Percentiles rank a stretch among this genome's conserved stretches.
Evolutionary conservation across 2,113 vertebrate genomes (phyloP).

Genomic region (Syrmaticus mikado): DNA sequence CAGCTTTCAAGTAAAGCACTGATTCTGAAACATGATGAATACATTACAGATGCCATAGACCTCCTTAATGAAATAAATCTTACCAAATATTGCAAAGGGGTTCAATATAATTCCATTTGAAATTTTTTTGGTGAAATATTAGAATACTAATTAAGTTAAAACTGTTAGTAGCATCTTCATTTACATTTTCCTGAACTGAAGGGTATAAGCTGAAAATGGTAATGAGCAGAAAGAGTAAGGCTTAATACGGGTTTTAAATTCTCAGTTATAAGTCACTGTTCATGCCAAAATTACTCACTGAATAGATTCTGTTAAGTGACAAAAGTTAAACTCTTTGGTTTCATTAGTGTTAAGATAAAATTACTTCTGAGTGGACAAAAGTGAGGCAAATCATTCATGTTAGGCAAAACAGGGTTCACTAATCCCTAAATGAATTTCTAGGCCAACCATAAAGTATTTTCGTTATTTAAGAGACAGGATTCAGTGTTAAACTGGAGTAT

Average conservation of each 20-base stretch:
- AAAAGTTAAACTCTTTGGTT: conserved; percentile 6
- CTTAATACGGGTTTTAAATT: conserved; percentile 51
- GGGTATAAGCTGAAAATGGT: conserved; percentile 5
- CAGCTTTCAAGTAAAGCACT: background rate
- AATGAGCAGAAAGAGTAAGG: background rate
- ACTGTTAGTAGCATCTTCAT: conserved; percentile 15
- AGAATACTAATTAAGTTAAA: conserved; percentile 29
- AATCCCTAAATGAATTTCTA: conserved; percentile 47
- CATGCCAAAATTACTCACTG: background rate
- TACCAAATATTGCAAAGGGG: background rate
- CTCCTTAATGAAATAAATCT: background rate
- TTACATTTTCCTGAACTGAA: conserved; percentile 1
- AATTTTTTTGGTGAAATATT: conserved; percentile 17
- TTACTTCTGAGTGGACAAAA: conserved; percentile 1
- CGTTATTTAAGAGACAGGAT: background rate
- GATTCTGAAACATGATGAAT: background rate
- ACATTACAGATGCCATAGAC: background rate
- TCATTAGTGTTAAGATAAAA: conserved; percentile 40
- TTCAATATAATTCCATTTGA: conserved; percentile 6
- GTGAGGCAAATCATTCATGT: conserved; percentile 38
- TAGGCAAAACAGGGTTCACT: conserved; percentile 46
- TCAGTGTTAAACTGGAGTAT: background rate
- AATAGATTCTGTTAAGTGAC: conserved; percentile 39
- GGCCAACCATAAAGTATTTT: background rate
- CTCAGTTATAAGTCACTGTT: background rate